These are phyloP conservation scores for Napeogenes sylphis DNA, from an alignment of 2,888 invertebrate genomes.

Conservation along the genomic window DNA sequence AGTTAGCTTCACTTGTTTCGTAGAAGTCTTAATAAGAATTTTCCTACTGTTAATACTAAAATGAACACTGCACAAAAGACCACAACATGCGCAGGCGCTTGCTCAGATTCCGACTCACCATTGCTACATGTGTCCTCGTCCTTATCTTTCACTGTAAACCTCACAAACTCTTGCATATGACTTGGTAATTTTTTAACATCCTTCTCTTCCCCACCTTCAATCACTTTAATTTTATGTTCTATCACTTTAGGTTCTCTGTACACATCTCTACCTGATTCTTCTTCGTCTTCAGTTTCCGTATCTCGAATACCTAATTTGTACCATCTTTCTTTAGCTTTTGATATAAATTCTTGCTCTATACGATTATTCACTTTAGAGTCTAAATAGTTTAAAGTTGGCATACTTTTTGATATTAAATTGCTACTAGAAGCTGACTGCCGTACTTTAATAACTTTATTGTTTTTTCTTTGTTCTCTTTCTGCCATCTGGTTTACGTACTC, in stretches of 20 bases:
- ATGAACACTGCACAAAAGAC: constrained; percentile 72
- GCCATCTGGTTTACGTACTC: constrained; percentile 89
- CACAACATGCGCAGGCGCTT: constrained; percentile 70
- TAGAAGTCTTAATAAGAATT: constrained; percentile 59
- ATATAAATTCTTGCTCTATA: constrained; percentile 87
- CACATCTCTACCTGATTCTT: constrained; percentile 51
- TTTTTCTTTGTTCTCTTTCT: constrained; percentile 86
- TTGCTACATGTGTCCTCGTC: constrained; percentile 74
- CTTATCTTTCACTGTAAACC: constrained; percentile 75
- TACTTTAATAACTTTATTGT: constrained; percentile 88
- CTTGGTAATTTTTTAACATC: constrained; percentile 82
- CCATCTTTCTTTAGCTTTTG: constrained; percentile 84
- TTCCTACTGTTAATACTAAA: constrained; percentile 65
- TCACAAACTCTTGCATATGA: constrained; percentile 88
- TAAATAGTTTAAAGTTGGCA: constrained; percentile 53
- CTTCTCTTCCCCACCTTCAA: constrained; percentile 80
- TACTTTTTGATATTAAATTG: constrained; percentile 56
- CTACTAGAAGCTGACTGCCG: constrained; percentile 72
- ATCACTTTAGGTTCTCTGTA: constrained; percentile 66
- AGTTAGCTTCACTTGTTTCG: constrained; percentile 50
- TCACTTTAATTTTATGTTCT: constrained; percentile 78
- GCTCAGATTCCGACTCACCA: constrained; percentile 65
- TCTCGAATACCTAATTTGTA: constrained; percentile 83
- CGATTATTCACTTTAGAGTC: constrained; percentile 69
- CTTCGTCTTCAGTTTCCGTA: constrained; percentile 80